These are phyloP conservation scores for Neodontobutis hainanensis DNA, from an alignment of 2,113 vertebrate genomes.

Conservation along the genomic window DNA sequence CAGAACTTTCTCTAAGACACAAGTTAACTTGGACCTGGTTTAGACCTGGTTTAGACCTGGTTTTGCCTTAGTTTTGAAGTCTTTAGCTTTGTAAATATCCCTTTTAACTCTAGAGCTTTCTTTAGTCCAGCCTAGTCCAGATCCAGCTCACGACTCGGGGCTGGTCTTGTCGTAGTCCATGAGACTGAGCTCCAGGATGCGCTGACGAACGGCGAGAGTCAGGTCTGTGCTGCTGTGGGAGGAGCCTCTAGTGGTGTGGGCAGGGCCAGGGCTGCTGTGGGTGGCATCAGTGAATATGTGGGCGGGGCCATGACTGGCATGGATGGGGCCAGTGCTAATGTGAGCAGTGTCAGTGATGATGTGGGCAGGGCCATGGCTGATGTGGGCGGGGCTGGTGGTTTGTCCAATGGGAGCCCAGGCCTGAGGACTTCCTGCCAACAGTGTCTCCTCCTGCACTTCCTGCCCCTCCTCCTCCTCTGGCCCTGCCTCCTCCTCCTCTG, in stretches of 20 bases:
- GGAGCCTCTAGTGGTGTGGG: conserved; percentile 9
- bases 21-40: no score
- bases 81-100: no score
- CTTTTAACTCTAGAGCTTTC: no score
- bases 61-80: no score
- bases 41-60: no score
- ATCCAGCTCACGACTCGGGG: conserved; percentile 75
- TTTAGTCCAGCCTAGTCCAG: not conserved
- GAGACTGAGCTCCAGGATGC: conserved; percentile 85
- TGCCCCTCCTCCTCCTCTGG: conserved; percentile 38
- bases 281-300: not conserved
- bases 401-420: not conserved
- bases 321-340: not conserved
- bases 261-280: conserved; percentile 1
- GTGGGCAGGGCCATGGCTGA: not conserved
- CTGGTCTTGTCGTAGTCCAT: conserved; percentile 96
- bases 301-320: not conserved
- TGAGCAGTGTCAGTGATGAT: not conserved
- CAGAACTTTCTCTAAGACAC: no score
- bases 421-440: conserved; percentile 42
- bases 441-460: conserved; percentile 52
- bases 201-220: conserved; percentile 48
- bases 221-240: conserved; percentile 31
- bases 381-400: not conserved
- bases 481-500: conserved; percentile 12